Base-by-base conservation (phyloP, 1,140 invertebrate genomes). In the Neodiprion fabricii region DNA sequence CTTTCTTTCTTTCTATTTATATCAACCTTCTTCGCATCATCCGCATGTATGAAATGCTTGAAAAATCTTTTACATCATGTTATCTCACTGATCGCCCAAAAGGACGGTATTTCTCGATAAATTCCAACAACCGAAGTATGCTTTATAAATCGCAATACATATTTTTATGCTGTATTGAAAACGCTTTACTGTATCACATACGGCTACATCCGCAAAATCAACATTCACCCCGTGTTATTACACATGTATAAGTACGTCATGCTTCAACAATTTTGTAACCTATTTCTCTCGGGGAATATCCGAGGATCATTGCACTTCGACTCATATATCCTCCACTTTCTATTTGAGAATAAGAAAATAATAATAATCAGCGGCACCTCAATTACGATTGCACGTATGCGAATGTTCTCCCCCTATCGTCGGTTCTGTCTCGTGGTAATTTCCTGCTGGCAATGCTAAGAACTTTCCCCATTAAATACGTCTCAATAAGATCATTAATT, bases 381-480 rank as follows among this genome's bases (percentile, higher is more conserved):
- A 23, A 69, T 69, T 10, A 69, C 7, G 12, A 69, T 61, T 61
- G 53, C 9, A 61, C 53, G 53, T 47, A 69, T 21, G 17, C 14
- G 67, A 40, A 40, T 23, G 10, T 47, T 23, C 40, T 69, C 11
- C 17, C 67, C 17, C 28, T 40, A 40, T 40, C 23, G 7, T 4
- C 67, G 67, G 21, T 14, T 21, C 5, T 50, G 65, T 48, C 74
- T 66, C 74, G 74, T n/a, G 66, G 61, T 72, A 72, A 74, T 74
- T 79, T 75, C 75, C 73, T 76, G 68, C n/a, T 50, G 48, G 47
- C 67, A 61, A 17, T 67, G 70, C 70, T 47, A 50, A 14, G 61
- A 79, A 79, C 76, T 79, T 79, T 77, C 78, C 77, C 78, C 78
- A 79, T 79, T 77, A 79, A 76, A 74, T 69, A 69, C 71, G 75